Evolutionary conservation across 2,888 invertebrate genomes (phyloP), one percentile per base, ranked within the genome.

Genomic region (Cantharis rufa): DNA sequence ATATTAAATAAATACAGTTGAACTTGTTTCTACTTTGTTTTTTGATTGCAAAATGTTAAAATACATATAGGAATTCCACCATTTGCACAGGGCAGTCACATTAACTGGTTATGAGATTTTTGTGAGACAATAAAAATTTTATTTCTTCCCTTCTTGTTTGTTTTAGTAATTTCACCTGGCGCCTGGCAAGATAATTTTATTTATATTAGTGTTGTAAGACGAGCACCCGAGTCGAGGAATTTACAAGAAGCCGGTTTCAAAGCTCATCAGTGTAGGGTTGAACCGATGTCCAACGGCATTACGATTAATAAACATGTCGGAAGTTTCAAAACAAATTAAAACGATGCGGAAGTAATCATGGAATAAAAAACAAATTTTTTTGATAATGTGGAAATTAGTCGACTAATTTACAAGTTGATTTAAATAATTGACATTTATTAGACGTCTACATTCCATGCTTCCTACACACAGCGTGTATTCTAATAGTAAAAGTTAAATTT

Each of bases 401-500:
- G 69, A 71, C 69, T 73, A 73, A 76, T 76, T 76, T 73, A 73
- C 70, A 66, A 68, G 71, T 71, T 71, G 18, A 77, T 71, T 68
- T 68, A 69, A 62, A 69, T 64, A 77, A 77, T 74, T 77, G 77
- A 77, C 77, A 77, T 77, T 77, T 77, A 77, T 48, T 48, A 78
- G 75, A 74, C 75, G 75, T 75, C 72, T 78, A 78, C 78, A 78
- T 78, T 78, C 78, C 78, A 62, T 28, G 18, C 78, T 69, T 74
- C 80, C 82, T 79, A 81, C 79, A 78, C 75, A 78, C 75, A 74
- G 71, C 75, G 32, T 27, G 75, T 66, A 72, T 77, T 62, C 70
- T 74, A 81, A 81, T 79, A 79, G 81, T 82, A 81, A 82, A 81
- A 81, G 80, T 80, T 81, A 80, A 80, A 79, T 79, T 80, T 79